Conservation (phyloP, 2,113 vertebrate genomes). For the Merops nubicus region DNA sequence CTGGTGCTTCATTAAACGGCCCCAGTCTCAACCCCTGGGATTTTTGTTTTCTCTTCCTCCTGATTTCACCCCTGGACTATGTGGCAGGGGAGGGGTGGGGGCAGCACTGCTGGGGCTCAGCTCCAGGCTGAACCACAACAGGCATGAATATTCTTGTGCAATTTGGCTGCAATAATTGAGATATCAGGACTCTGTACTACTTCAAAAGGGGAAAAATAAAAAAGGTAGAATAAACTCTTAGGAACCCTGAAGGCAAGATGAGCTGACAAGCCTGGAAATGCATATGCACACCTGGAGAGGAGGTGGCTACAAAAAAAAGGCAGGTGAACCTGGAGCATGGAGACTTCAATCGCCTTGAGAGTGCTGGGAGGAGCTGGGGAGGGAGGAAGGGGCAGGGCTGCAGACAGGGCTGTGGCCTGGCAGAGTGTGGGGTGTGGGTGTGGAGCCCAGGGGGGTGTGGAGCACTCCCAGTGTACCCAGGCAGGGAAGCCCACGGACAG, state of each 20-base stretch:
- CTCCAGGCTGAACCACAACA: too few relatives aligned
- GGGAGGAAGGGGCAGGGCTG: background rate
- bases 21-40: too few relatives aligned
- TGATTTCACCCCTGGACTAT: too few relatives aligned
- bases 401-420: rapidly evolving
- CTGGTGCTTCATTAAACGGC: too few relatives aligned
- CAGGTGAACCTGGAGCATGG: background rate
- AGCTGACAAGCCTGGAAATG: background rate
- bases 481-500: background rate
- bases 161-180: background rate
- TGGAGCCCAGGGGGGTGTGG: background rate
- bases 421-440: background rate
- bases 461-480: rapidly evolving
- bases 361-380: background rate
- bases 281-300: background rate
- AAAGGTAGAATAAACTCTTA: background rate
- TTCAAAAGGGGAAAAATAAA: background rate
- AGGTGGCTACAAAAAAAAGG: background rate
- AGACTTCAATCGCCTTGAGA: background rate
- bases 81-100: too few relatives aligned
- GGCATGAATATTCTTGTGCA: background rate
- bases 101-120: too few relatives aligned
- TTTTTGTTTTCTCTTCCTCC: too few relatives aligned
- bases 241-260: background rate
- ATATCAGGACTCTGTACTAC: background rate